Evolutionary conservation across 2,113 vertebrate species (phyloP).

Genomic region (Entomyzon cyanotis): DNA sequence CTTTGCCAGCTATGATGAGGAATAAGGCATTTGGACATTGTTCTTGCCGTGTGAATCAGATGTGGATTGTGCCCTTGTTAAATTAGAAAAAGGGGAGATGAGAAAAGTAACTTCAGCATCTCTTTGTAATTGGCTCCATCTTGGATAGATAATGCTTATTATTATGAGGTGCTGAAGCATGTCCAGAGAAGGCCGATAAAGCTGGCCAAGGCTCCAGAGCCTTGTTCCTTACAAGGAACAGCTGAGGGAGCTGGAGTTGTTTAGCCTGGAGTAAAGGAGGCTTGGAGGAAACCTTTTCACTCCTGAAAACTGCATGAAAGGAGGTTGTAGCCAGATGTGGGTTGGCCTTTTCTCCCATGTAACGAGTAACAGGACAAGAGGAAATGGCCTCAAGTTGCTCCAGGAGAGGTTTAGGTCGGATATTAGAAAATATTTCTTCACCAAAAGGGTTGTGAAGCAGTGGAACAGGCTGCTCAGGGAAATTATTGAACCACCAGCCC

Average conservation of each 20-base stretch:
- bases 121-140: neutral
- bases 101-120: neutral
- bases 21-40: neutral
- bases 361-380: neutral
- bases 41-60: neutral
- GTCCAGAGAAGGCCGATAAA: neutral
- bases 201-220: fast-evolving
- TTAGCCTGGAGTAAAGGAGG: neutral
- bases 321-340: neutral
- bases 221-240: neutral
- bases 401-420: neutral
- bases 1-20: neutral
- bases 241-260: neutral
- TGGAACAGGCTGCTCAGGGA: neutral
- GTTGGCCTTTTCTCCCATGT: neutral
- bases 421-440: neutral
- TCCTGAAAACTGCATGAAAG: neutral
- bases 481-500: neutral
- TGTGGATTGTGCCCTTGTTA: neutral
- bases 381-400: neutral
- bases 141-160: neutral
- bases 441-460: fast-evolving
- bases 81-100: neutral
- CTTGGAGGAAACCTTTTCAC: neutral
- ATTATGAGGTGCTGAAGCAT: neutral